Base-by-base conservation (phyloP, 2,888 invertebrate species). In the Megaustenia siamemsis region DNA sequence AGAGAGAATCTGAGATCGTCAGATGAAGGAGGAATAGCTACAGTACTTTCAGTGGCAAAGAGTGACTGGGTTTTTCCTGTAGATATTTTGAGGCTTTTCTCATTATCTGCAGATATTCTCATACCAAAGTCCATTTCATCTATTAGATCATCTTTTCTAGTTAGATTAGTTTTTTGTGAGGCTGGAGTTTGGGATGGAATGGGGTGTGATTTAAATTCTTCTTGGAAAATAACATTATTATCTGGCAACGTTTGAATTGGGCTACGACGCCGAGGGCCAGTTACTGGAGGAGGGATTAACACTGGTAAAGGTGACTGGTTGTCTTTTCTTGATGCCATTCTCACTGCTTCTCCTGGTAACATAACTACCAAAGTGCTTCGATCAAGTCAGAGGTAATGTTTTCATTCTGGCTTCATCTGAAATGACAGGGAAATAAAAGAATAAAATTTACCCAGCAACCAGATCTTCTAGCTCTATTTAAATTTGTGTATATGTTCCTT, bases 1-100 rank as follows among this genome's bases (percentile, higher is more conserved):
- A 79, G 66, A 15, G 82, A 82, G 15, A 76, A 43, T 24, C 82
- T 38, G 18, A 43, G 0, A n/a, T 28, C 38, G 6, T 79, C 75
- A 24, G 38, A 8, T 3, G 75, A 32, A 8, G 60, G 60, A 53
- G 76, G 81, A 28, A 49, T 49, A 6, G 78, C 28, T 63, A 68
- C 49, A 15, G 35, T 56, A 40, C 82, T 83, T 35, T 86, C 86
- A 15, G 63, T n/a, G 4, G 80, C 53, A 69, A 75, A 85, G 63
- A 90, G 38, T 5, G 88, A 83, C 63, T 82, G 86, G 12, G 79
- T 78, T 28, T 85, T 86, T 15, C 56, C 49, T 21, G 76, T 49
- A 18, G 28, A 1, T 10, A 60, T n/a, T 35, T 35, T 77, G 32
- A 60, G 56, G 24, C 49, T 35, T 21, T 28, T 28, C 35, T 56